A percentile compares a stretch with the other conserved stretches of the same genome.
phyloP scores from a whole-genome alignment of 2,888 invertebrate genomes.

The Adela reaumurella region DNA sequence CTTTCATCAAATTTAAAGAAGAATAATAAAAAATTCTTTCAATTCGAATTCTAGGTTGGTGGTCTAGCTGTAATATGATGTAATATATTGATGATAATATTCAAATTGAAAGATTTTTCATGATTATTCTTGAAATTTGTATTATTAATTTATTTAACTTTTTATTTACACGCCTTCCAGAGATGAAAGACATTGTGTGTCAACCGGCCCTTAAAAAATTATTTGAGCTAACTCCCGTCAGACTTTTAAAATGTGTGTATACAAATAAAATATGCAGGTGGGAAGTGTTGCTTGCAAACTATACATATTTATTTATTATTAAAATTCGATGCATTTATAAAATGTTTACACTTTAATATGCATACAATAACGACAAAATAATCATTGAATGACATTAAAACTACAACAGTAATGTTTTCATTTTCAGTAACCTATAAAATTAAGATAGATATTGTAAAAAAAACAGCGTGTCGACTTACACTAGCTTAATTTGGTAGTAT shows the following conservation, averaged over 20 bases:
- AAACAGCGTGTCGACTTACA: background rate
- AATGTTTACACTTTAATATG: conserved; percentile 13
- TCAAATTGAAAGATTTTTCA: too few species aligned
- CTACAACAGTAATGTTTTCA: conserved; percentile 47
- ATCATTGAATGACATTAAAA: conserved; percentile 30
- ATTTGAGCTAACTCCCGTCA: too few species aligned
- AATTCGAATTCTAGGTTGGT: too few species aligned
- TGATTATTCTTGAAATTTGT: too few species aligned
- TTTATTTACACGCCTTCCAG: too few species aligned
- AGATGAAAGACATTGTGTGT: too few species aligned
- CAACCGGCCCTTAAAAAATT: too few species aligned
- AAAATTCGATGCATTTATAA: background rate
- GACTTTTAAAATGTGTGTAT: background rate
- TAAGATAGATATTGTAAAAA: background rate
- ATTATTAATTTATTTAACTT: too few species aligned
- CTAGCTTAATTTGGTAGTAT: background rate
- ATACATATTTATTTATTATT: background rate
- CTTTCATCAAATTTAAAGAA: too few species aligned
- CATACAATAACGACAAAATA: conserved; percentile 35
- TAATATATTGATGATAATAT: too few species aligned
- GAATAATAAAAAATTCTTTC: too few species aligned
- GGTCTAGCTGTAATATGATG: too few species aligned
- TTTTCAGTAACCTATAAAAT: conserved; percentile 29
- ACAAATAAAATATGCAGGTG: background rate
- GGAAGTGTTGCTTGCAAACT: background rate